These are phyloP conservation scores for Propithecus deckenii DNA, from an alignment of 2,797 vertebrate species.

Conservation along the genomic window DNA sequence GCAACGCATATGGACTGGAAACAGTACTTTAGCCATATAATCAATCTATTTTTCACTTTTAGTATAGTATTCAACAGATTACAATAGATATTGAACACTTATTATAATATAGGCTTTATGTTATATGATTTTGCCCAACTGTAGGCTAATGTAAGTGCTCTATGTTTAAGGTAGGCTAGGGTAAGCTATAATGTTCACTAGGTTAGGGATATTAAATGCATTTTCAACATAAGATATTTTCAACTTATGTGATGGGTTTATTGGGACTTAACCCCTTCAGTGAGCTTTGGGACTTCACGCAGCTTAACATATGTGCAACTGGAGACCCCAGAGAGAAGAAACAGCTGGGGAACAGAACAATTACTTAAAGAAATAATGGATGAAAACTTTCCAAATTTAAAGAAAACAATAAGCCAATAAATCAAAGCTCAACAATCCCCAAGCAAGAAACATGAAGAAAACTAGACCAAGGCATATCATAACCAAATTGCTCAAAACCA, in stretches of 20 bases:
- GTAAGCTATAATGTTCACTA: background rate
- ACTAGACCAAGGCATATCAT: background rate
- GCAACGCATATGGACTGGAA: background rate
- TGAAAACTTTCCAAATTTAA: slow-evolving; percentile 29
- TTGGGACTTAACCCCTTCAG: background rate
- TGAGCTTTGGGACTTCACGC: background rate
- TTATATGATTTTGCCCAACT: background rate
- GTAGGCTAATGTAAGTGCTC: background rate
- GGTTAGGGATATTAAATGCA: background rate
- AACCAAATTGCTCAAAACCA: slow-evolving; percentile 38
- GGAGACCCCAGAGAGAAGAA: background rate
- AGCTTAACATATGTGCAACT: background rate
- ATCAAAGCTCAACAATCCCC: background rate
- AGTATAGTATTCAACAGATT: background rate
- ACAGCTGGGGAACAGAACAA: background rate
- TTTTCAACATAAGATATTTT: background rate
- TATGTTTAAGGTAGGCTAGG: background rate
- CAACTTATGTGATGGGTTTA: background rate
- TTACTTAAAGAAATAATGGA: background rate
- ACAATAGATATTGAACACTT: background rate
- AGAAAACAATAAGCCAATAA: slow-evolving; percentile 47
- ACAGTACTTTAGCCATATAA: background rate
- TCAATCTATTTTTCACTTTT: background rate
- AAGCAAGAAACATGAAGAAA: slow-evolving; percentile 33
- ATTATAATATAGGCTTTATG: background rate